Evolutionary conservation across 2,888 invertebrate species (phyloP), one percentile per base, ranked within the genome.

Genomic region (Caenorhabditis afra): DNA sequence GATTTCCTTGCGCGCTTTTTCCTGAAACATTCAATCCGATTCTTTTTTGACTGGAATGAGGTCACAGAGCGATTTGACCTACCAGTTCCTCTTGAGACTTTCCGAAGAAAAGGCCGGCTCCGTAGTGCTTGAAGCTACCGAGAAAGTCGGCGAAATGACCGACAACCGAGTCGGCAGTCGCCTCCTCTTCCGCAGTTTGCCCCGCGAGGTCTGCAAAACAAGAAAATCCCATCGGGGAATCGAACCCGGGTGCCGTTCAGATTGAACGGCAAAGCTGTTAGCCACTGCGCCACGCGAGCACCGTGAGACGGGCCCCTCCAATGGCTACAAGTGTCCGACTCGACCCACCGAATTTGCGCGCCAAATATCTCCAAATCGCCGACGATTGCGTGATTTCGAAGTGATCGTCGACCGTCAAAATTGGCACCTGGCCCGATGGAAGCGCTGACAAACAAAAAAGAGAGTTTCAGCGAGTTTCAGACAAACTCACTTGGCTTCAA

Each of bases 121-220:
- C 29, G 11, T 52, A 52, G 52, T 52, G 52, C 11, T 29, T 52
- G 52, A 52, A 52, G 52, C 52, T 52, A 29, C 23, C 14, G 0
- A 66, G 18, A 45, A 74, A 74, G 44, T 74, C 74, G 23, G 59
- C 66, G 53, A 66, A 66, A 4, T 53, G 61, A 18, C 66, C 74
- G 22, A 66, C 45, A 12, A 74, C 18, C 3, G 74, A 22, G 29
- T 74, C 74, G 11, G 49, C 65, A 8, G 20, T 29, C 1, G 59
- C 59, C n/a, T 50, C 39, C 44, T 68, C 68, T 44, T 58, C 59
- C 10, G 58, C 18, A 16, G 68, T 68, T 52, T 68, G 50, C 14
- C 68, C 68, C 12, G 68, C 39, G 12, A 50, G 49, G 11, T 50
- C 53, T 65, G 29, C 22, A 53, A 14, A 20, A 61, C 22, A 20